Evolutionary conservation across 2,113 vertebrate species (phyloP).

Genomic region (Nanorana parkeri): DNA sequence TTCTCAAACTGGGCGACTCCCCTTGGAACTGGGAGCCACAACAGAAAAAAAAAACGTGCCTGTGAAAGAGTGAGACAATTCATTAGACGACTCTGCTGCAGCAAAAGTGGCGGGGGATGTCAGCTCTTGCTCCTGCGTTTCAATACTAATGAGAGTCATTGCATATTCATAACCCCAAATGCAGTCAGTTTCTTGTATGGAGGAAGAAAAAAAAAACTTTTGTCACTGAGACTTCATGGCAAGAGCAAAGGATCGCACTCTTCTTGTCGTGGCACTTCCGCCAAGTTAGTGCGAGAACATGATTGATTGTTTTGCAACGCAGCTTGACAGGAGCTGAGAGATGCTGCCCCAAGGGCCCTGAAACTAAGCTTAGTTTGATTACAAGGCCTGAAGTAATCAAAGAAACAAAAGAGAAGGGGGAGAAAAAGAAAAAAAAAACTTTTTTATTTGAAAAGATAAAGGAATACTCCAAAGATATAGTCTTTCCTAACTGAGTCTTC

Average conservation of each 20-base stretch:
- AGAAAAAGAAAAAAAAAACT: constrained; percentile 67
- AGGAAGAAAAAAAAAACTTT: constrained; percentile 70
- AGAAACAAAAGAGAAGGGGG: constrained; percentile 72
- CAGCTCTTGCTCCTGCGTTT: constrained; percentile 75
- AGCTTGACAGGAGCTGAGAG: constrained; percentile 90
- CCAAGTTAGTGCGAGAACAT: constrained; percentile 77
- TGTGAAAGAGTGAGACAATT: constrained; percentile 80
- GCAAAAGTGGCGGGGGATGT: constrained; percentile 80
- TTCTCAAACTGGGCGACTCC: constrained; percentile 73
- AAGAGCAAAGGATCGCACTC: constrained; percentile 72
- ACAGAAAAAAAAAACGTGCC: constrained; percentile 62
- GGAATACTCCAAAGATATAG: constrained; percentile 63
- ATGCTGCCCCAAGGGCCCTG: constrained; percentile 84
- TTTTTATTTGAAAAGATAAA: constrained; percentile 73
- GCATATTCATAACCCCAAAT: constrained; percentile 87
- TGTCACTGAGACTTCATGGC: constrained; percentile 78
- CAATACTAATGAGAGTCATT: constrained; percentile 88
- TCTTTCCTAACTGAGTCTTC: constrained; percentile 62
- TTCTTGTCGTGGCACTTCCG: constrained; percentile 76
- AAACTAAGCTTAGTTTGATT: constrained; percentile 89
- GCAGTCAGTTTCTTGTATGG: constrained; percentile 80
- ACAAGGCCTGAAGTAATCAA: constrained; percentile 88
- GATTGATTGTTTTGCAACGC: constrained; percentile 94
- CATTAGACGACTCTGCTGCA: constrained; percentile 79
- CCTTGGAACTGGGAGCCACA: constrained; percentile 69